Evolutionary conservation across 1,140 invertebrate species (phyloP).

Genomic region (Calliopsis andreniformis): DNA sequence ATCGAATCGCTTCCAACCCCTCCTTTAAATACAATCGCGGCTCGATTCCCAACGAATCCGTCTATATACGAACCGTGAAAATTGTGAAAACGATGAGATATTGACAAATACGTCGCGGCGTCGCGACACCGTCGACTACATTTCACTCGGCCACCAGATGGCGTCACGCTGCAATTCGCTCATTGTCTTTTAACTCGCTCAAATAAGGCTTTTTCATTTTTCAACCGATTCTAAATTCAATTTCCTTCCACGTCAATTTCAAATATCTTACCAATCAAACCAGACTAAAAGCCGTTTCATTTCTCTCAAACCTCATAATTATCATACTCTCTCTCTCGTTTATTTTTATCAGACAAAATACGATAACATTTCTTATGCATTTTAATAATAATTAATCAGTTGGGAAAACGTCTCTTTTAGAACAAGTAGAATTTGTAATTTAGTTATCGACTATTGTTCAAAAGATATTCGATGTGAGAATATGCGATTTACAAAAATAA

Average conservation of each 20-base stretch:
- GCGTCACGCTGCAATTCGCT: constrained; percentile 42
- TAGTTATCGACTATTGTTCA: too few relatives aligned
- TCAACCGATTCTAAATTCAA: not conserved
- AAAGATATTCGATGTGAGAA: too few relatives aligned
- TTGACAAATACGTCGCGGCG: constrained; percentile 73
- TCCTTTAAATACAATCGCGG: not conserved
- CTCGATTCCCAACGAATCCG: not conserved
- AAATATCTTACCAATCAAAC: too few relatives aligned
- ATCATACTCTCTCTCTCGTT: too few relatives aligned
- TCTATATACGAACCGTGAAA: constrained; percentile 51
- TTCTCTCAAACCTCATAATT: too few relatives aligned
- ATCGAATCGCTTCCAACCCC: not conserved
- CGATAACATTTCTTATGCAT: too few relatives aligned
- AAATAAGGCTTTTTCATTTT: not conserved
- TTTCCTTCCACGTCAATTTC: not conserved
- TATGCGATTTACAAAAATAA: too few relatives aligned
- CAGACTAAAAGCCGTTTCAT: too few relatives aligned
- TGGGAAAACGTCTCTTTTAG: too few relatives aligned
- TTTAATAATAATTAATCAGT: too few relatives aligned
- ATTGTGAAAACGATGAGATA: constrained; percentile 61
- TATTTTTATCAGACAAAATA: too few relatives aligned
- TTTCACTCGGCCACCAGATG: constrained; percentile 34
- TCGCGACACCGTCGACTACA: constrained; percentile 66
- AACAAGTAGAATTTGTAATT: too few relatives aligned
- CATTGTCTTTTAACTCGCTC: constrained; percentile 13